Conservation (phyloP, 2,888 invertebrate species). For the Hypomecis punctinalis region DNA sequence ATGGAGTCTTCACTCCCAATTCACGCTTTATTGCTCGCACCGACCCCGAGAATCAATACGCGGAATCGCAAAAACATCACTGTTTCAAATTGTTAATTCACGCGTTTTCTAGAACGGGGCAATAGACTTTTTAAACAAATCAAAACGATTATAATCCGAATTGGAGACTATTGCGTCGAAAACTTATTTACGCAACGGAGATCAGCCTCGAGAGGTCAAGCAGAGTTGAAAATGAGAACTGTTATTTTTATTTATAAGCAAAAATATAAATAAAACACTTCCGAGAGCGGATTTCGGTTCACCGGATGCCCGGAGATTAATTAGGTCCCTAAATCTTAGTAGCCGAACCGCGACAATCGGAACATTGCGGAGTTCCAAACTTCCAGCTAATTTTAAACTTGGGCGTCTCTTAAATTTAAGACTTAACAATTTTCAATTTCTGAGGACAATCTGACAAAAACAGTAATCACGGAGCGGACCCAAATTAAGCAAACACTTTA, state of each 20-base stretch:
- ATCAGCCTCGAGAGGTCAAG: slow-evolving; percentile 14
- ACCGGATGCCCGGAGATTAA: slow-evolving; percentile 58
- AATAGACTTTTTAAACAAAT: slow-evolving; percentile 20
- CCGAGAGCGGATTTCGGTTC: slow-evolving; percentile 46
- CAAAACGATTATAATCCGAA: slow-evolving; percentile 15
- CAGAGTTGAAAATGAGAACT: slow-evolving; percentile 12
- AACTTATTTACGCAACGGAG: slow-evolving; percentile 24
- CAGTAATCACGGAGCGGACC: slow-evolving; percentile 37
- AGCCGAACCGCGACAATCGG: slow-evolving; percentile 57
- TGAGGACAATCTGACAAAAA: slow-evolving; percentile 42
- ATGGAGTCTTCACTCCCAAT: slow-evolving; percentile 12
- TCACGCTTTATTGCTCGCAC: slow-evolving; percentile 6
- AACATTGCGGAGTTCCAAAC: slow-evolving; percentile 51
- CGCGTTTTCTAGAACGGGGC: slow-evolving; percentile 25
- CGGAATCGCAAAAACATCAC: slow-evolving; percentile 12
- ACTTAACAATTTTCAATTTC: slow-evolving; percentile 41
- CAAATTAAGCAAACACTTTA: slow-evolving; percentile 37
- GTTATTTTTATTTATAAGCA: slow-evolving; percentile 20
- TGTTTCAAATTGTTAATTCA: slow-evolving; percentile 23
- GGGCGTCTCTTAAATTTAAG: slow-evolving; percentile 40
- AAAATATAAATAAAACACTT: slow-evolving; percentile 33
- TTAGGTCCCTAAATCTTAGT: slow-evolving; percentile 60
- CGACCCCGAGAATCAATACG: slow-evolving; percentile 9
- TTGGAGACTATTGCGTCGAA: slow-evolving; percentile 27
- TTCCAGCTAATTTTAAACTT: slow-evolving; percentile 56